phyloP scores from a whole-genome alignment of 2,888 invertebrate species.

The Hyalella azteca region DNA sequence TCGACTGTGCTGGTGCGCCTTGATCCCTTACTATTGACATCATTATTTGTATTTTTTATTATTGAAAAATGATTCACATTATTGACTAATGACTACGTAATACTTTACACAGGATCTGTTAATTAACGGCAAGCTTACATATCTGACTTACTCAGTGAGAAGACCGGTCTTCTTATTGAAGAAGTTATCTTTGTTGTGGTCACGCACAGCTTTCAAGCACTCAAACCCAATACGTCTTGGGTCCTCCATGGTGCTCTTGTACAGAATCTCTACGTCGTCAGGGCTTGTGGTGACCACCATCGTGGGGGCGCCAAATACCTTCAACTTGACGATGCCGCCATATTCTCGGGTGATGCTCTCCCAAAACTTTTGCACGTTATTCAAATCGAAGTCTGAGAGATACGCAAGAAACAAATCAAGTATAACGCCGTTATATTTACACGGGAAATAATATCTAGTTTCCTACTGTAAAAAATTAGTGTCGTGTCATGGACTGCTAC shows the following conservation, averaged over 20 bases:
- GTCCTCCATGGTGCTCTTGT: conserved; percentile 63
- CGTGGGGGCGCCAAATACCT: background rate
- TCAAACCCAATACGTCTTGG: conserved; percentile 65
- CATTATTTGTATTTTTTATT: too few relatives aligned
- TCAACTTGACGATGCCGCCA: conserved; percentile 37
- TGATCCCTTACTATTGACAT: too few relatives aligned
- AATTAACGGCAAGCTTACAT: too few relatives aligned
- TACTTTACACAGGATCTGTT: too few relatives aligned
- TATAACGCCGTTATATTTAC: too few relatives aligned
- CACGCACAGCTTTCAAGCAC: conserved; percentile 63
- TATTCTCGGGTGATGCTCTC: conserved; percentile 12
- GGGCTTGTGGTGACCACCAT: conserved; percentile 64
- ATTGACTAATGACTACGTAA: too few relatives aligned
- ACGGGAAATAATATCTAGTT: too few relatives aligned
- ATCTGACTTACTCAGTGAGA: conserved; percentile 65
- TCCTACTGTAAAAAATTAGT: too few relatives aligned
- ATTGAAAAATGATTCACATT: too few relatives aligned
- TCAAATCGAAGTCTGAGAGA: conserved; percentile 11
- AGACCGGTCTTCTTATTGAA: conserved; percentile 63
- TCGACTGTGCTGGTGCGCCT: too few relatives aligned
- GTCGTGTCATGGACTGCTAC: too few relatives aligned
- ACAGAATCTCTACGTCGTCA: conserved; percentile 65
- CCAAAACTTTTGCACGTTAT: conserved; percentile 28
- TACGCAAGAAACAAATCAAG: too few relatives aligned
- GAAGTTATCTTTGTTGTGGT: conserved; percentile 61